These are phyloP conservation scores for Sturnira hondurensis DNA, from an alignment of 2,113 vertebrate species.

Conservation along the genomic window DNA sequence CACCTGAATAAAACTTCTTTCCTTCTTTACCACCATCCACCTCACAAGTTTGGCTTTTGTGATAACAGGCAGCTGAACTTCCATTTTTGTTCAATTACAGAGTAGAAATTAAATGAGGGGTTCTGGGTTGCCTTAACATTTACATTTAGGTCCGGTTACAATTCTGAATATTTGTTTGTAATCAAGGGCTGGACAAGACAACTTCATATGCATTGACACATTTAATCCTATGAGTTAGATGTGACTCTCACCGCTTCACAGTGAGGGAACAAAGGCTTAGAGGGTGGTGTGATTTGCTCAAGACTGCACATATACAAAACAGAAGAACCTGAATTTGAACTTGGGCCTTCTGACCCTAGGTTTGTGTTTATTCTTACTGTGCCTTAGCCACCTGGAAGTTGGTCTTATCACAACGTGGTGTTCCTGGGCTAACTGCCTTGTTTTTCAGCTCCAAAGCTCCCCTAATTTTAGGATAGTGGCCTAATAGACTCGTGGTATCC, in stretches of 20 bases:
- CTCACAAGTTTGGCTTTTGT: too few species aligned
- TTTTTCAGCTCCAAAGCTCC: background rate
- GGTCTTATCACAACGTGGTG: background rate
- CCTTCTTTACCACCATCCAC: too few species aligned
- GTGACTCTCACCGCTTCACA: background rate
- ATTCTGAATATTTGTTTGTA: background rate
- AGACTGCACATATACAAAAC: background rate
- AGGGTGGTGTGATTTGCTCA: background rate
- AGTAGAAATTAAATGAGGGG: background rate
- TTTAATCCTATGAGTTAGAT: background rate
- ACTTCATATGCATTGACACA: background rate
- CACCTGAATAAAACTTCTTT: too few species aligned
- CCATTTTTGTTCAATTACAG: too few species aligned
- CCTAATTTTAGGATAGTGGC: background rate
- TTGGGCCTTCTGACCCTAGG: background rate
- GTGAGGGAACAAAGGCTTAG: background rate
- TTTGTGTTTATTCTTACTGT: background rate
- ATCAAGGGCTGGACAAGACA: background rate
- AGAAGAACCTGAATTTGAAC: background rate
- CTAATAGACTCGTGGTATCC: background rate
- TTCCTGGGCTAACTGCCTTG: background rate
- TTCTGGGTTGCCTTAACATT: background rate
- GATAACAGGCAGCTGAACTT: too few species aligned
- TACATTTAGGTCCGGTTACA: background rate
- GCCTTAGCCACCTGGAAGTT: background rate